Evolutionary conservation across 1,140 invertebrate species (phyloP), one percentile per base, ranked within the genome.

Genomic region (Druon quercuslanigerum): DNA sequence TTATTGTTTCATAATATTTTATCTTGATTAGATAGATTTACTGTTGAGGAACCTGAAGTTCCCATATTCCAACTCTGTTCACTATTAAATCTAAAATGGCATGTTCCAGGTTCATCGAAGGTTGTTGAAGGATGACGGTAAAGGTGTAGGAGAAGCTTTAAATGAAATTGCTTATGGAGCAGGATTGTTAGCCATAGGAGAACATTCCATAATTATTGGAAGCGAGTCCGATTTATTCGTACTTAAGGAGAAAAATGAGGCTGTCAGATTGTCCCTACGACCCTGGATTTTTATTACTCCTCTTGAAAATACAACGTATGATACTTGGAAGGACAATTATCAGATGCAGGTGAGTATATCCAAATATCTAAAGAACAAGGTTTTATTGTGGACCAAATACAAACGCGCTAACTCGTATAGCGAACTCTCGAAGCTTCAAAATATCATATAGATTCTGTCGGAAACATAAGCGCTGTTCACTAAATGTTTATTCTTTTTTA

Each of bases 101-200:
- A 75, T 25, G 8, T 77, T 50, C 9, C 75, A 95, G 96, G 79
- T 98, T 40, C 98, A 99, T 87, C 93, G 98, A 78, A 93, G 97
- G 72, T 90, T 98, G 33, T 84, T 98, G 0, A 92, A 94, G 75
- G 98, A 99, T 87, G 98, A 99, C 91, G 95, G 94, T 1, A 97
- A 98, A 83, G 98, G 98, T 7, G 98, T 99, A 0, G 95, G 93
- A 0, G 98, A 99, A 92, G 94, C 98, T 0, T 89, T 99, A 0
- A 97, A 99, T 87, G 98, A 99, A 92, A 93, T 93, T 3, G 97
- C 94, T 0, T 94, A 92, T 81, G 94, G 94, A 2, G 86, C 92
- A 81, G 97, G 98, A 2, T 90, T 99, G 8, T 94, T 99, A 2
- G 95, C 95, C 0, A 92, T 95, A 82, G 98, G 98, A 52, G 94